Evolutionary conservation across 2,113 vertebrate species (phyloP).

Genomic region (Tyto alba): DNA sequence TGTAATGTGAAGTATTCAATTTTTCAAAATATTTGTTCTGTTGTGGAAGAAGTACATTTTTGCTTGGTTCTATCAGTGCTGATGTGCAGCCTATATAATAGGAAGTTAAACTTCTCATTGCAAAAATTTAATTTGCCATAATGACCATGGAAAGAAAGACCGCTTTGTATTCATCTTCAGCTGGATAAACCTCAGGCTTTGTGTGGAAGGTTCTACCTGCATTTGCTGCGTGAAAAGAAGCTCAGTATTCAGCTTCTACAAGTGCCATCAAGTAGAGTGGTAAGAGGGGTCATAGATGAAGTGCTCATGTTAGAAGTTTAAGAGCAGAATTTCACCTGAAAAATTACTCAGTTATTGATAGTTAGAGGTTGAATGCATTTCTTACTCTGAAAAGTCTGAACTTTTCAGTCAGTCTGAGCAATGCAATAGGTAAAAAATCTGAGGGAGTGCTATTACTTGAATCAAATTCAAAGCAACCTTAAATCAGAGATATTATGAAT

Average conservation of each 20-base stretch:
- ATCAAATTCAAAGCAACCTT: not conserved
- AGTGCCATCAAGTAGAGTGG: not conserved
- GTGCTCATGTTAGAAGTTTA: not conserved
- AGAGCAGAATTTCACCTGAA: not conserved
- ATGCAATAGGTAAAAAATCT: not conserved
- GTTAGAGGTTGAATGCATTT: not conserved
- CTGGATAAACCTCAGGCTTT: not conserved
- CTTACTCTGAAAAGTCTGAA: not conserved
- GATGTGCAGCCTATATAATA: not conserved
- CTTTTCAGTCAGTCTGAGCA: not conserved
- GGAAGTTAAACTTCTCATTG: not conserved
- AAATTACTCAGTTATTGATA: not conserved
- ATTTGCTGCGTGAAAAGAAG: not conserved
- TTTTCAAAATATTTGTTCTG: not conserved
- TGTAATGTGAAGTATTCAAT: not conserved
- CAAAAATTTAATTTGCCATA: not conserved
- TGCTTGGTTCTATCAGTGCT: not conserved
- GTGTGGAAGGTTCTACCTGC: not conserved
- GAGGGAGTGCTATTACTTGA: not conserved
- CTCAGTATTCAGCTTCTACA: not conserved
- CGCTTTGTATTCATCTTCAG: not conserved
- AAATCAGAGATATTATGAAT: not conserved
- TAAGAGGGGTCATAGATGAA: not conserved
- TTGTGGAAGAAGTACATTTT: not conserved
- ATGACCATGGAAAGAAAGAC: not conserved